These are phyloP conservation scores for Pseudochirops corinnae DNA, from an alignment of 2,797 vertebrate genomes.

Conservation along the genomic window DNA sequence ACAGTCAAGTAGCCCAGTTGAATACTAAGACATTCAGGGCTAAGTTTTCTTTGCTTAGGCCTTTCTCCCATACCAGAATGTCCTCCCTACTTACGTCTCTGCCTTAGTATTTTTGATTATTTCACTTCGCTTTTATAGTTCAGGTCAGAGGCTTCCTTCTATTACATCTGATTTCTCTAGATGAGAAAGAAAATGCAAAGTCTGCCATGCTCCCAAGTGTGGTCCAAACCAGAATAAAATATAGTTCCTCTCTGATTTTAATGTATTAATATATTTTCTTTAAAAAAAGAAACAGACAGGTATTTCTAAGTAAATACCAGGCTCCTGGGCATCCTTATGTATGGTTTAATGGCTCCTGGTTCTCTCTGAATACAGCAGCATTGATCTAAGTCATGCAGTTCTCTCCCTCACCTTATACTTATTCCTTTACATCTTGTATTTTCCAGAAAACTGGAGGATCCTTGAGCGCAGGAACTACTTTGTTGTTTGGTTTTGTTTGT, in stretches of 20 bases:
- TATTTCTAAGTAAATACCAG: background rate
- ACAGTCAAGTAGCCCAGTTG: background rate
- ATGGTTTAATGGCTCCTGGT: no score
- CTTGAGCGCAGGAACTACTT: background rate
- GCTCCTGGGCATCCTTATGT: no score
- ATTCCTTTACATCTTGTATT: no score
- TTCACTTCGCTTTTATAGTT: background rate
- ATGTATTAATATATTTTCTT: background rate
- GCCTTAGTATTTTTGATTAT: background rate
- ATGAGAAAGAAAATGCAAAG: background rate
- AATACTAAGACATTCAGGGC: background rate
- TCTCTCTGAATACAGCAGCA: no score
- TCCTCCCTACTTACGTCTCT: background rate
- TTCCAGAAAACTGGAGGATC: background rate
- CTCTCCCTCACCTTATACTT: background rate
- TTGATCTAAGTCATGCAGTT: background rate
- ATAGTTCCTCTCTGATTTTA: background rate
- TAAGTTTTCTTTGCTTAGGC: background rate
- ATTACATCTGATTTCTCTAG: background rate
- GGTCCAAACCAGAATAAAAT: background rate
- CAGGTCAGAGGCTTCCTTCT: background rate
- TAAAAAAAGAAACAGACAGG: no score
- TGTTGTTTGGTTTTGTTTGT: background rate
- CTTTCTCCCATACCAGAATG: background rate
- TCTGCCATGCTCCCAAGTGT: background rate